Evolutionary conservation across 2,888 invertebrate genomes (phyloP).

Genomic region (Dasypogon diadema): DNA sequence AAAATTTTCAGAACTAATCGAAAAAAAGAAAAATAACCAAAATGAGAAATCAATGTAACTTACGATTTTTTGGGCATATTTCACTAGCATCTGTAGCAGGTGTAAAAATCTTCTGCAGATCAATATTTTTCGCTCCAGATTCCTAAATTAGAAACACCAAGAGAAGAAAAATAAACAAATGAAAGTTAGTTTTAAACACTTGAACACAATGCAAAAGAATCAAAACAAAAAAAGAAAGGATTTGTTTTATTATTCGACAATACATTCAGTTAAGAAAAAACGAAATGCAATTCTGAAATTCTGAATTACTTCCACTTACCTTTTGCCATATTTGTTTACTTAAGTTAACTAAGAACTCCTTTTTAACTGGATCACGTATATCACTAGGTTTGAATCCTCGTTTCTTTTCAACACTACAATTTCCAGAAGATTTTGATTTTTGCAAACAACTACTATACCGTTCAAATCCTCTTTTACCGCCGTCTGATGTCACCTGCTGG

Average conservation of each 20-base stretch:
- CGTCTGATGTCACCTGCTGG: constrained; percentile 66
- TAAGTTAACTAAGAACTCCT: constrained; percentile 82
- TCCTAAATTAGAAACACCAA: constrained; percentile 34
- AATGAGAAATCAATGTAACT: too few relatives aligned
- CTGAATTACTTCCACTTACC: constrained; percentile 75
- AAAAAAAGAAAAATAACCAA: background rate
- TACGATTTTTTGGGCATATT: constrained; percentile 77
- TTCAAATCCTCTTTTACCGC: constrained; percentile 62
- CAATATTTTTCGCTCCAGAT: constrained; percentile 73
- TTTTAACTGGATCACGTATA: constrained; percentile 81
- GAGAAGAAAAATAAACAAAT: constrained; percentile 55
- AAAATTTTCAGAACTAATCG: background rate
- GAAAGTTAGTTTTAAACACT: too few relatives aligned
- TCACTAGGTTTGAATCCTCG: constrained; percentile 90
- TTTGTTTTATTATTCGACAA: too few relatives aligned
- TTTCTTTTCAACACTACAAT: constrained; percentile 76
- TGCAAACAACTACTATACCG: constrained; percentile 59
- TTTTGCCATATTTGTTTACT: constrained; percentile 81
- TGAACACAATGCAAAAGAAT: too few relatives aligned
- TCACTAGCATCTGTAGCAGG: constrained; percentile 87
- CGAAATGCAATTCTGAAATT: too few relatives aligned
- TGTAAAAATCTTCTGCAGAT: constrained; percentile 88
- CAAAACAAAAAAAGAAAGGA: too few relatives aligned
- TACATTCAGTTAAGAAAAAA: too few relatives aligned
- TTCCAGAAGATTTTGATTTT: constrained; percentile 70